Conservation (phyloP, 2,797 vertebrate genomes). For the Propithecus deckenii region DNA sequence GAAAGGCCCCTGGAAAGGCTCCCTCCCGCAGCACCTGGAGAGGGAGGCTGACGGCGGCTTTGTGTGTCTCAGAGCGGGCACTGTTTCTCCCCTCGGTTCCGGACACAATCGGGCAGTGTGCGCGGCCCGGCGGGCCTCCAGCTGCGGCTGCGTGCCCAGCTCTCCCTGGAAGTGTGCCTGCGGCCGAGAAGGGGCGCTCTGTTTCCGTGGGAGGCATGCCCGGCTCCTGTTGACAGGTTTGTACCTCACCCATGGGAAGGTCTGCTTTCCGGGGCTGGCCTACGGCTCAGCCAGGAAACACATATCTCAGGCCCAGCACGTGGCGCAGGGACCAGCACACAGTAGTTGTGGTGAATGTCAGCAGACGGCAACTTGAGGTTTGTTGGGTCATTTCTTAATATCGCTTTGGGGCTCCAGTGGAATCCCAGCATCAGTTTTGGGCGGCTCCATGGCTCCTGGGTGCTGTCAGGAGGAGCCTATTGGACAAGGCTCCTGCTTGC, state of each 20-base stretch:
- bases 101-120: neutral
- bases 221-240: neutral
- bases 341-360: neutral
- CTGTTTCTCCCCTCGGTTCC: neutral
- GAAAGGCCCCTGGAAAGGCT: neutral
- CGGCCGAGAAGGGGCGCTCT: neutral
- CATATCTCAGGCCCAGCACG: neutral
- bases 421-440: neutral
- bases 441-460: neutral
- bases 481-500: no score
- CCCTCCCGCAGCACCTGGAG: conserved; percentile 8
- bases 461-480: neutral
- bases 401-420: neutral
- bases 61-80: neutral
- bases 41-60: neutral
- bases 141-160: neutral
- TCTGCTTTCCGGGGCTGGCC: neutral
- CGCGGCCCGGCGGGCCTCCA: neutral
- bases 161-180: conserved; percentile 14
- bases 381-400: neutral
- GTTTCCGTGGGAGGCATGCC: neutral
- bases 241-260: neutral
- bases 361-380: neutral
- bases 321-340: neutral
- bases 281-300: neutral